phyloP scores from a whole-genome alignment of 2,113 vertebrate genomes.

The Nymphicus hollandicus region DNA sequence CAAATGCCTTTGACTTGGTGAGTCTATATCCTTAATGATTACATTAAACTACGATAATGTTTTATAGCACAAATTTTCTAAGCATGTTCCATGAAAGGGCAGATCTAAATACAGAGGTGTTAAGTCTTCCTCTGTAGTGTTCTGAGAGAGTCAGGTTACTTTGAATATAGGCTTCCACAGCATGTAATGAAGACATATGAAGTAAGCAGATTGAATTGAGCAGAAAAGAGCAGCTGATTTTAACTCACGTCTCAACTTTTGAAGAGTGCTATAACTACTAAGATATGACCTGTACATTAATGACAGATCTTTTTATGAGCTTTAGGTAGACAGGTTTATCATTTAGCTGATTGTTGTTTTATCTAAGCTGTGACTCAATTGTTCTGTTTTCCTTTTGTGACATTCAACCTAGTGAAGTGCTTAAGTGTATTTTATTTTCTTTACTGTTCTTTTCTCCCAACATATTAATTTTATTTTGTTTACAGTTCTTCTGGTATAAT shows the following conservation, averaged over 20 bases:
- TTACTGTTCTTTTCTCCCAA: neutral
- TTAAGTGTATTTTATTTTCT: neutral
- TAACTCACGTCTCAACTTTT: neutral
- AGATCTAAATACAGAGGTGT: neutral
- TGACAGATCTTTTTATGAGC: neutral
- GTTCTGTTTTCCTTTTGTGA: neutral
- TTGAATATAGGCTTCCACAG: neutral
- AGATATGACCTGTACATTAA: neutral
- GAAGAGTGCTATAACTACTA: neutral
- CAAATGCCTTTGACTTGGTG: neutral
- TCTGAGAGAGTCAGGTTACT: neutral
- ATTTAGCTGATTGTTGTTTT: neutral
- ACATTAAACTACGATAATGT: neutral
- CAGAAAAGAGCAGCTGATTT: neutral
- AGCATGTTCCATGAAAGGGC: fast-evolving
- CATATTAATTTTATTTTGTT: neutral
- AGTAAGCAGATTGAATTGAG: neutral
- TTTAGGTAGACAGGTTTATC: neutral
- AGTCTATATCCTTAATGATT: neutral
- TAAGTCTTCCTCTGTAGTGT: neutral
- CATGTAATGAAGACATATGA: neutral
- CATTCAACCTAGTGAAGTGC: neutral
- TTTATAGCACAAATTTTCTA: neutral
- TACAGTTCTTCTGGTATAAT: neutral
- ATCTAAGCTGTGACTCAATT: neutral